Conservation (phyloP, 2,888 invertebrate species). For the Lamproptera curius region DNA sequence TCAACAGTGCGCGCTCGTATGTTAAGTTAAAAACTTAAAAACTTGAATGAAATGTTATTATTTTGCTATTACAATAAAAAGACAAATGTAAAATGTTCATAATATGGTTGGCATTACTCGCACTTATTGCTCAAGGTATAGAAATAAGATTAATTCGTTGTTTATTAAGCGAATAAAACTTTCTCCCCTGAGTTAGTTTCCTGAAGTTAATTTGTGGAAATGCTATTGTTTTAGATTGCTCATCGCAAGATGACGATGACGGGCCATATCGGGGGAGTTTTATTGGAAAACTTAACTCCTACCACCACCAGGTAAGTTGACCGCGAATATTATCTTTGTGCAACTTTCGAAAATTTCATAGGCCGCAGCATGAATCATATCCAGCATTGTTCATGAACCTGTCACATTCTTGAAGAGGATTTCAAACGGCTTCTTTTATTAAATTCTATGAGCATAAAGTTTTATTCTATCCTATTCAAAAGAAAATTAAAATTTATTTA, state of each 20-base stretch:
- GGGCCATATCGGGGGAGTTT: constrained; percentile 88
- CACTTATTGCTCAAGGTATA: constrained; percentile 46
- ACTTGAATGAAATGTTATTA: constrained; percentile 35
- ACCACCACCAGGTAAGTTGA: constrained; percentile 87
- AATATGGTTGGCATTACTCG: constrained; percentile 44
- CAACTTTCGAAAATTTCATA: constrained; percentile 2
- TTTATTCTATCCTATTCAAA: too few relatives aligned
- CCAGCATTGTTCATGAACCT: neutral
- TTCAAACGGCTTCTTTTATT: too few relatives aligned
- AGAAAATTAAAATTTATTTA: too few relatives aligned
- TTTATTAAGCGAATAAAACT: constrained; percentile 33
- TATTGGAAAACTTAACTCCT: constrained; percentile 91
- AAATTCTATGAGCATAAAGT: too few relatives aligned
- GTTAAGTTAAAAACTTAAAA: constrained; percentile 41
- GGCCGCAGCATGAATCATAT: constrained; percentile 11
- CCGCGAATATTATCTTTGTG: neutral
- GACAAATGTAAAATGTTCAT: constrained; percentile 41
- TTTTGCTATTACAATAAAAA: constrained; percentile 25
- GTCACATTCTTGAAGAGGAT: too few relatives aligned
- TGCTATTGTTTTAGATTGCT: constrained; percentile 47
- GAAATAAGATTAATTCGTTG: constrained; percentile 5
- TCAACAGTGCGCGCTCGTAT: constrained; percentile 27
- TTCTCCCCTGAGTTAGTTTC: constrained; percentile 31
- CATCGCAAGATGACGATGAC: constrained; percentile 80
- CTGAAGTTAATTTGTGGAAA: neutral